Conservation (phyloP, 1,140 invertebrate genomes). For the Chionoecetes opilio region DNA sequence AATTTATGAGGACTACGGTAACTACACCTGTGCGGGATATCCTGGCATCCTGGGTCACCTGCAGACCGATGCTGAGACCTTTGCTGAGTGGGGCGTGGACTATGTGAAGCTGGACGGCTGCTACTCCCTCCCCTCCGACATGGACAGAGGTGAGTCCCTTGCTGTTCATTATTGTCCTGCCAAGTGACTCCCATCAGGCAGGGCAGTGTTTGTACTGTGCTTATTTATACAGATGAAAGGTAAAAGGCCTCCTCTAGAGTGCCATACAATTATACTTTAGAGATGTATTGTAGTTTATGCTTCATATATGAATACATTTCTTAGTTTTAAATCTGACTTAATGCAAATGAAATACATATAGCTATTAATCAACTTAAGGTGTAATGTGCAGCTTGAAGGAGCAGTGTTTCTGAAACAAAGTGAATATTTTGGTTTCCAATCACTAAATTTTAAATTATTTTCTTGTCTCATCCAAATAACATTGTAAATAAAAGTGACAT, state of each 20-base stretch:
- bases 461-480: too few relatives aligned
- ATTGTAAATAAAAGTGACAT: too few relatives aligned
- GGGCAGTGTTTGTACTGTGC: too few relatives aligned
- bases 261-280: too few relatives aligned
- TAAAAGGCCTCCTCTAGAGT: too few relatives aligned
- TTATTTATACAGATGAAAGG: too few relatives aligned
- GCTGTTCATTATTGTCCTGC: not conserved
- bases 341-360: not conserved
- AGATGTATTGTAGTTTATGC: not conserved
- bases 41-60: constrained; percentile 86
- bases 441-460: too few relatives aligned
- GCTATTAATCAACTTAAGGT: not conserved
- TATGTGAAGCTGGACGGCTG: constrained; percentile 88
- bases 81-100: constrained; percentile 87
- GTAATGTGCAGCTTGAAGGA: not conserved
- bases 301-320: not conserved
- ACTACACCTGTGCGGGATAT: constrained; percentile 86
- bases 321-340: not conserved
- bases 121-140: constrained; percentile 84
- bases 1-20: constrained; percentile 87
- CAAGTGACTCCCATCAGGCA: too few relatives aligned
- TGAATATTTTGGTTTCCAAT: too few relatives aligned
- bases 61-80: constrained; percentile 86
- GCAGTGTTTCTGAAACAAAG: constrained; percentile 36
- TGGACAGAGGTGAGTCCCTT: constrained; percentile 82